phyloP scores from a whole-genome alignment of 2,797 vertebrate species.

The Alcedo atthis region DNA sequence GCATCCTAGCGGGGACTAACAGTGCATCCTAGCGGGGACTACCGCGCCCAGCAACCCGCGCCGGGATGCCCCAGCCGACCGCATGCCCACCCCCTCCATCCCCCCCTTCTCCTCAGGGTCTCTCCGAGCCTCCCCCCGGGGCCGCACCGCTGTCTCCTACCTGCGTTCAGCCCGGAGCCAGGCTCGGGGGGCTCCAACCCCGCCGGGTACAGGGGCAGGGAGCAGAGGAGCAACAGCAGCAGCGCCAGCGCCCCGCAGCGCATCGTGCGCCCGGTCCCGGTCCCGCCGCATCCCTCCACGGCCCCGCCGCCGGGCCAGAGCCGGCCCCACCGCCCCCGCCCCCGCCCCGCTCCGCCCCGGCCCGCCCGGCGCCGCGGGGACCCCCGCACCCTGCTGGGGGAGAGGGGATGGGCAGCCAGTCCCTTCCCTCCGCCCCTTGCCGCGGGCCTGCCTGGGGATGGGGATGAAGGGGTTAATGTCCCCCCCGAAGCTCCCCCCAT shows the following conservation, averaged over 20 bases:
- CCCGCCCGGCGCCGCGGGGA: neutral
- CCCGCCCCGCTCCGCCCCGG: neutral
- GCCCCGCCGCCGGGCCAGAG: neutral
- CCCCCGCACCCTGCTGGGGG: neutral
- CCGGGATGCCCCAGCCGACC: neutral
- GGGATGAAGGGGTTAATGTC: neutral
- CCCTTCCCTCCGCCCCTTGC: neutral
- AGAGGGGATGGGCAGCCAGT: neutral
- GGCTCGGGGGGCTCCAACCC: neutral
- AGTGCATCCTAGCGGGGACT: neutral
- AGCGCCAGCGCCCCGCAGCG: neutral
- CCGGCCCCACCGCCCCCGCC: neutral
- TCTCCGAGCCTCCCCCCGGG: neutral
- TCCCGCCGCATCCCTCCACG: neutral
- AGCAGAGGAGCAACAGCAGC: neutral
- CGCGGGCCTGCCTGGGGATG: neutral
- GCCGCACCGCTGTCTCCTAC: neutral
- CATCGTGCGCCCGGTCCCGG: neutral
- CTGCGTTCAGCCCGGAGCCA: slow-evolving; percentile 21
- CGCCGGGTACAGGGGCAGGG: neutral
- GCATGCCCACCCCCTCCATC: neutral
- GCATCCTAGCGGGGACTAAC: neutral
- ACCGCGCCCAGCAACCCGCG: neutral
- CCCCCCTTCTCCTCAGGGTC: neutral
- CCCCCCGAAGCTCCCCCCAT: too few species aligned